phyloP scores from a whole-genome alignment of 2,797 vertebrate genomes.

The Microctenopoma stevenorrisi region DNA sequence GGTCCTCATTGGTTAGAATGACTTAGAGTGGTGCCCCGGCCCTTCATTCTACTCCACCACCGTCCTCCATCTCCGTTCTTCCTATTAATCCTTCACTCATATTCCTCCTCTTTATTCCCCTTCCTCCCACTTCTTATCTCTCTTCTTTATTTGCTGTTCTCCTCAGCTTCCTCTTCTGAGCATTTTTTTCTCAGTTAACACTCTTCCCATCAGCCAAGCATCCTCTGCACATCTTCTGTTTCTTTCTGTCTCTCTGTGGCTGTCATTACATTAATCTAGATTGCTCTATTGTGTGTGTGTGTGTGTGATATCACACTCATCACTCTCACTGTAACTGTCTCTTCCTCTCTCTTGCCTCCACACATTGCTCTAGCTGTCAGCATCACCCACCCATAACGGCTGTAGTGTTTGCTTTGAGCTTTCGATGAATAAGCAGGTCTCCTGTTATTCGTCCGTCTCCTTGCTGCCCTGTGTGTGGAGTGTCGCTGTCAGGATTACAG shows the following conservation, averaged over 20 bases:
- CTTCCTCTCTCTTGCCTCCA: slow-evolving; percentile 19
- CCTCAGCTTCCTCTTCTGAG: slow-evolving; percentile 53
- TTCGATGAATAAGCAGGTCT: slow-evolving; percentile 58
- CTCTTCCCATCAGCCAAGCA: slow-evolving; percentile 42
- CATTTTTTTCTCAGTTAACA: slow-evolving; percentile 25
- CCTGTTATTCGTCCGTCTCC: slow-evolving; percentile 46
- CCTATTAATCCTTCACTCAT: slow-evolving; percentile 68
- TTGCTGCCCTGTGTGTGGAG: slow-evolving; percentile 43
- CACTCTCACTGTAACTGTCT: slow-evolving; percentile 8
- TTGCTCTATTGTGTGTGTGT: not conserved
- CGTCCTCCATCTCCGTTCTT: slow-evolving; percentile 59
- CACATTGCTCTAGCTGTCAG: slow-evolving; percentile 52
- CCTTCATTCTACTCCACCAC: slow-evolving; percentile 59
- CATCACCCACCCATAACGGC: slow-evolving; percentile 52
- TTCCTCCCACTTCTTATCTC: slow-evolving; percentile 52
- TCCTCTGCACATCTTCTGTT: slow-evolving; percentile 35
- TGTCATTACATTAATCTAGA: slow-evolving; percentile 42
- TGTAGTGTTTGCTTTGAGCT: slow-evolving; percentile 63
- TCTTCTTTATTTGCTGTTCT: slow-evolving; percentile 41
- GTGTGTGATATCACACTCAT: slow-evolving; percentile 7
- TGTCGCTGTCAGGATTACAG: slow-evolving; percentile 74
- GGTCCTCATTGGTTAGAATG: slow-evolving; percentile 69
- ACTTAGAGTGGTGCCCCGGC: slow-evolving; percentile 66
- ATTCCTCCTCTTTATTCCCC: slow-evolving; percentile 58
- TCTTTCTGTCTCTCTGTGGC: slow-evolving; percentile 13